Conservation (phyloP, 2,888 invertebrate species). For the Platynereis dumerilii region DNA sequence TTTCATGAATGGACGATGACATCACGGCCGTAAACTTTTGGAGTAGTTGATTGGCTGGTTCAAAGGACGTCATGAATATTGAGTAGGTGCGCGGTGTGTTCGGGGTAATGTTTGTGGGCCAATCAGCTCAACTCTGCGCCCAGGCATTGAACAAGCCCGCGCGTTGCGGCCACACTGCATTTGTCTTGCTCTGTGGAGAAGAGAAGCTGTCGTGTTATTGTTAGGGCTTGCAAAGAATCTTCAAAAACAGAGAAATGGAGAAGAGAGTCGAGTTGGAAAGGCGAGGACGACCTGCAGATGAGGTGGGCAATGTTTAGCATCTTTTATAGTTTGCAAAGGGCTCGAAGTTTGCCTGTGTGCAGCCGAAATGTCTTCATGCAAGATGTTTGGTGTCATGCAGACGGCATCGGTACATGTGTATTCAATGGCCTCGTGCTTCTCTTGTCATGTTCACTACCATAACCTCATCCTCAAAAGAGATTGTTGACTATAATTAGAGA, state of each 20-base stretch:
- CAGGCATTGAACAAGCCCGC: constrained; percentile 48
- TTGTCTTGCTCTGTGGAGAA: constrained; percentile 25
- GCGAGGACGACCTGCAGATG: constrained; percentile 86
- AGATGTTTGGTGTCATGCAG: constrained; percentile 10
- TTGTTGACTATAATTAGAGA: too few species aligned
- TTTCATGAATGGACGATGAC: constrained; percentile 22
- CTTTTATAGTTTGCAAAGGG: not conserved
- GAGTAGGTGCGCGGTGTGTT: constrained; percentile 65
- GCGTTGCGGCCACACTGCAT: constrained; percentile 42
- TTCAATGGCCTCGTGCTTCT: too few species aligned
- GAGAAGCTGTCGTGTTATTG: not conserved
- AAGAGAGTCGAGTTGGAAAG: constrained; percentile 87
- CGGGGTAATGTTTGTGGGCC: constrained; percentile 61
- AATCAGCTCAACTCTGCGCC: constrained; percentile 41
- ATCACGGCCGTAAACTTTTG: constrained; percentile 23
- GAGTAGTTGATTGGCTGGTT: constrained; percentile 23
- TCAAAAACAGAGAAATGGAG: constrained; percentile 33
- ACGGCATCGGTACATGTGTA: too few species aligned
- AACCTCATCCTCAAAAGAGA: too few species aligned
- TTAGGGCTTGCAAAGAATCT: not conserved
- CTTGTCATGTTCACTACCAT: too few species aligned
- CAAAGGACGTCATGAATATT: constrained; percentile 25
- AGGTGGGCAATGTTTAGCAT: constrained; percentile 70
- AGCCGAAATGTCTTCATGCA: not conserved
- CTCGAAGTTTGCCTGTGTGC: constrained; percentile 8